These are phyloP conservation scores for Abramis brama DNA, from an alignment of 2,113 vertebrate genomes.

Conservation along the genomic window DNA sequence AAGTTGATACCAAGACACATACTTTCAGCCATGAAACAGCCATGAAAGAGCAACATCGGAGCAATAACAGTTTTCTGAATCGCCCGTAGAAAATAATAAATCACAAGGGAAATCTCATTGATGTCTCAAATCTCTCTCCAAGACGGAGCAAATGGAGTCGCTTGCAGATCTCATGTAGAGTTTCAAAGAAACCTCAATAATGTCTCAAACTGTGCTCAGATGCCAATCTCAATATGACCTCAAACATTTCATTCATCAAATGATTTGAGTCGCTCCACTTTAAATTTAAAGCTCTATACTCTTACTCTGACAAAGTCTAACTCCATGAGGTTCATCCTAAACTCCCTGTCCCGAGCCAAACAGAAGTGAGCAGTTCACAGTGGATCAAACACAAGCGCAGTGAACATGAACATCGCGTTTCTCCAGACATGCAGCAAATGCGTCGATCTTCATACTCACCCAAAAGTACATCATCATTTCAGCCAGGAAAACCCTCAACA, in stretches of 20 bases:
- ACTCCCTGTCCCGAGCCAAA: background rate
- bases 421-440: conserved; percentile 1
- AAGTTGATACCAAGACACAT: background rate
- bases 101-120: background rate
- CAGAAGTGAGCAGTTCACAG: background rate
- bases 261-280: background rate
- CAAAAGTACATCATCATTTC: conserved; percentile 84
- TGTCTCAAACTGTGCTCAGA: background rate
- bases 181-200: background rate
- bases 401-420: background rate
- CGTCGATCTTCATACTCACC: conserved; percentile 70
- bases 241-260: background rate
- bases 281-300: background rate
- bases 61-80: no score
- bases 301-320: background rate
- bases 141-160: background rate
- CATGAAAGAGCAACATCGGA: background rate
- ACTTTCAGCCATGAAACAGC: background rate
- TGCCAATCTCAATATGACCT: background rate
- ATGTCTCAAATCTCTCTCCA: background rate
- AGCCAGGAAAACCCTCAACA: conserved; percentile 49
- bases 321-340: background rate
- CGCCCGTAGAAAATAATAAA: no score
- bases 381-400: background rate
- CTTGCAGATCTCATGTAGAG: no score